Conservation (phyloP, 2,113 vertebrate species). For the Eupsittula cactorum region DNA sequence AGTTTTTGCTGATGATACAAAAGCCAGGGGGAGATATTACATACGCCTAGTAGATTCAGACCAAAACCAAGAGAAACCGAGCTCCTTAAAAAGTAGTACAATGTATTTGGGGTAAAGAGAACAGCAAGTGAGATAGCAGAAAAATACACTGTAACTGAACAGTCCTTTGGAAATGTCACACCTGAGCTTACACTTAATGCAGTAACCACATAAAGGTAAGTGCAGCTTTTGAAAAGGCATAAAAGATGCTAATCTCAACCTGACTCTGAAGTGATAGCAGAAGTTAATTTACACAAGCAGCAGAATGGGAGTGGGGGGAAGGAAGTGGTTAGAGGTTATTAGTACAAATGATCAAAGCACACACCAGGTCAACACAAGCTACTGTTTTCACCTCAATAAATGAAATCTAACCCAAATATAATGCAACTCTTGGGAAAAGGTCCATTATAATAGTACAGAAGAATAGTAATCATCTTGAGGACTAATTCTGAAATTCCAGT, state of each 20-base stretch:
- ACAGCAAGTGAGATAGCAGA: background rate
- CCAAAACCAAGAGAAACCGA: background rate
- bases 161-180: background rate
- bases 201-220: background rate
- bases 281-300: constrained; percentile 57
- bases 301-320: background rate
- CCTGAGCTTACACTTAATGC: constrained; percentile 13
- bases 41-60: background rate
- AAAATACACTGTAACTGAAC: background rate
- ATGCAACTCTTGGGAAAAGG: background rate
- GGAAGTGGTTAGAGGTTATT: constrained; percentile 59
- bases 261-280: constrained; percentile 32
- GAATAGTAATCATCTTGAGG: background rate
- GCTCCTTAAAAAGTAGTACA: background rate
- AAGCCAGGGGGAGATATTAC: background rate
- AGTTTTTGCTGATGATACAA: background rate
- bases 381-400: constrained; percentile 33
- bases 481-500: background rate
- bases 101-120: background rate
- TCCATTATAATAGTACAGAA: background rate
- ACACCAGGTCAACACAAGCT: constrained; percentile 26
- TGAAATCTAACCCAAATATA: constrained; percentile 7
- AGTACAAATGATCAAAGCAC: constrained; percentile 46
- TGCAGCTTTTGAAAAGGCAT: constrained; percentile 12
- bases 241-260: constrained; percentile 20